A percentile compares a stretch with the other conserved stretches of the same genome.
phyloP scores from a whole-genome alignment of 2,797 vertebrate genomes.

The Microctenopoma steveboyesi region DNA sequence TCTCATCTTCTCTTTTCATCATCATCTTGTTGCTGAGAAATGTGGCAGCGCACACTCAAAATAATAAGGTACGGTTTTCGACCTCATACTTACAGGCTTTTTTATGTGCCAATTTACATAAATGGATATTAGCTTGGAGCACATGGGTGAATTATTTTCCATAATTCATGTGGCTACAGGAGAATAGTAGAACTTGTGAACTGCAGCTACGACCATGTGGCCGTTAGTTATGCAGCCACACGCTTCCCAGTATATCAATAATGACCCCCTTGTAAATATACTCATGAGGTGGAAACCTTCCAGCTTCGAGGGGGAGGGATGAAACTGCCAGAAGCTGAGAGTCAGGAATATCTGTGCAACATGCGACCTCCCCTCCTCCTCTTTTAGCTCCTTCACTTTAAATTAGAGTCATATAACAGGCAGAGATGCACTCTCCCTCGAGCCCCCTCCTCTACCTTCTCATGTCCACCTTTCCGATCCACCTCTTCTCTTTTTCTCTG shows the following conservation, averaged over 20 bases:
- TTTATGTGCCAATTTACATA: slow-evolving; percentile 2
- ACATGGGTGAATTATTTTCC: slow-evolving; percentile 25
- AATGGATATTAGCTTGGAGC: slow-evolving; percentile 2
- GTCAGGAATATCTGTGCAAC: slow-evolving; percentile 58
- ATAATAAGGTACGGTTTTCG: slow-evolving; percentile 14
- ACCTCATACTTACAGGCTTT: slow-evolving; percentile 15
- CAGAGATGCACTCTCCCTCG: slow-evolving; percentile 29
- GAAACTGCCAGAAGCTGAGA: slow-evolving; percentile 26
- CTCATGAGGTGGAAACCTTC: slow-evolving; percentile 31
- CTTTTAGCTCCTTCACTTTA: slow-evolving; percentile 76
- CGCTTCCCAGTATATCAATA: slow-evolving; percentile 5
- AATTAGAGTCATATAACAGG: slow-evolving; percentile 73
- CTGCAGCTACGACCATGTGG: slow-evolving; percentile 26
- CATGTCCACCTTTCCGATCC: slow-evolving; percentile 37
- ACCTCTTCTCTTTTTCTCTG: slow-evolving; percentile 14
- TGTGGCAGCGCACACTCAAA: neutral
- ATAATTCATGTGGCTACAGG: slow-evolving; percentile 47
- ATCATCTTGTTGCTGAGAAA: slow-evolving; percentile 31
- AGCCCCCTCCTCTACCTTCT: neutral
- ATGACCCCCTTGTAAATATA: slow-evolving; percentile 2
- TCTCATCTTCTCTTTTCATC: slow-evolving; percentile 69
- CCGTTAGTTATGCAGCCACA: slow-evolving; percentile 44
- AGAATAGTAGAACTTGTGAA: slow-evolving; percentile 24
- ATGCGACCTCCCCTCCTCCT: slow-evolving; percentile 50
- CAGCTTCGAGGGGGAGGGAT: slow-evolving; percentile 9